A percentile compares a stretch with the other conserved stretches of the same genome.
Conservation (phyloP, 2,888 invertebrate genomes). For the Drosophila silvestris region DNA sequence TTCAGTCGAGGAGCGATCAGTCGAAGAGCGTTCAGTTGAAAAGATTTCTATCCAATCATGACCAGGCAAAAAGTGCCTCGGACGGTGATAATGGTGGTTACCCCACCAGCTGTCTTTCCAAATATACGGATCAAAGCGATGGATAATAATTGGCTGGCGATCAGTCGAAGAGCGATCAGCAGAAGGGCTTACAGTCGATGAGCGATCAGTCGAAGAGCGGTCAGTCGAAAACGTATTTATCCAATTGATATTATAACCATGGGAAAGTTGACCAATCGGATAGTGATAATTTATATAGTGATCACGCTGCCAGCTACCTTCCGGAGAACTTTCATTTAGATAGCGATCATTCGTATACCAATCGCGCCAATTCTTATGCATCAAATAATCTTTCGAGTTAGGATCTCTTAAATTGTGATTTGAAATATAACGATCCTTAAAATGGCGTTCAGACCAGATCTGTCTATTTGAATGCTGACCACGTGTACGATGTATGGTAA, state of each 20-base stretch:
- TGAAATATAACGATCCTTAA: not conserved
- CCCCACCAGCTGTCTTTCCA: not conserved
- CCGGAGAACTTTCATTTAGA: not conserved
- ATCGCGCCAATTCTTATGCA: not conserved
- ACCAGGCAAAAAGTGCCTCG: too few species aligned
- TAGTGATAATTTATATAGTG: not conserved
- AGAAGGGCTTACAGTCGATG: too few species aligned
- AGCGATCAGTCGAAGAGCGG: too few species aligned
- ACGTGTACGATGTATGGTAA: not conserved
- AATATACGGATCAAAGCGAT: too few species aligned
- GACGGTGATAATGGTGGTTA: too few species aligned
- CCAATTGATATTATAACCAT: not conserved
- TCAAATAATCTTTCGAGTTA: not conserved
- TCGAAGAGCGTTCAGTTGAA: too few species aligned
- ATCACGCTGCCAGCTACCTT: not conserved
- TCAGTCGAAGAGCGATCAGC: too few species aligned
- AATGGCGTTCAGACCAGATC: accelerated
- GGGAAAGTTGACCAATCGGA: not conserved
- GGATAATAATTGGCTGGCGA: too few species aligned
- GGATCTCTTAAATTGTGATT: not conserved
- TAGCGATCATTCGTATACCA: not conserved
- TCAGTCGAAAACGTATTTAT: too few species aligned
- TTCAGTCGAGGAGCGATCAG: too few species aligned
- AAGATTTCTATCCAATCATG: too few species aligned
- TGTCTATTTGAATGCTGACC: not conserved